A percentile compares a stretch with the other conserved stretches of the same genome.
phyloP scores from a whole-genome alignment of 1,140 invertebrate species.

The Zaprionus lachaisei region DNA sequence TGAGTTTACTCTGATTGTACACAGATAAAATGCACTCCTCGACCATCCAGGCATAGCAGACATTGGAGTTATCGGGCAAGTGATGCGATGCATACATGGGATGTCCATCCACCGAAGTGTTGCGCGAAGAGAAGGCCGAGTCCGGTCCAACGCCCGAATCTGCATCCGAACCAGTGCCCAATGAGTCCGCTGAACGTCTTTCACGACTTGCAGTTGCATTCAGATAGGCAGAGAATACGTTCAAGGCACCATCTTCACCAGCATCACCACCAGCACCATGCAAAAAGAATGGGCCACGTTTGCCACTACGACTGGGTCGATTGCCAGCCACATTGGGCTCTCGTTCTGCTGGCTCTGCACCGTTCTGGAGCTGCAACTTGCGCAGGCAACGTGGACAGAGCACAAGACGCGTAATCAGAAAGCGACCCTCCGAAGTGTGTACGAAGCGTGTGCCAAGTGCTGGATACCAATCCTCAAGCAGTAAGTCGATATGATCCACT shows the following conservation, averaged over 20 bases:
- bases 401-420: constrained; percentile 97
- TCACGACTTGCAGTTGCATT: constrained; percentile 76
- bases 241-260: constrained; percentile 68
- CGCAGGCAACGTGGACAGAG: constrained; percentile 94
- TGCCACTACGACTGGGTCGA: constrained; percentile 59
- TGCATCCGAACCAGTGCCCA: constrained; percentile 85
- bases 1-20: constrained; percentile 87
- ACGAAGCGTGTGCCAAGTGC: constrained; percentile 97
- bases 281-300: constrained; percentile 58
- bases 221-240: constrained; percentile 78
- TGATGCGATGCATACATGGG: constrained; percentile 84
- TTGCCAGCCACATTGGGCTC: constrained; percentile 61
- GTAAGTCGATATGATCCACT: constrained; percentile 98
- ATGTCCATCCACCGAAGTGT: constrained; percentile 92
- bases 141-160: constrained; percentile 87
- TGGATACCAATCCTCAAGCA: constrained; percentile 99
- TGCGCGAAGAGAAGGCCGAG: constrained; percentile 88
- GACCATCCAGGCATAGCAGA: constrained; percentile 92
- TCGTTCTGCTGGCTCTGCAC: constrained; percentile 65
- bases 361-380: constrained; percentile 67
- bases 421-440: constrained; percentile 97
- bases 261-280: constrained; percentile 63
- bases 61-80: constrained; percentile 74
- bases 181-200: constrained; percentile 73
- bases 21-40: constrained; percentile 97